Base-by-base conservation (phyloP, 1,140 invertebrate species). In the Drosophila pseudoananassae region DNA sequence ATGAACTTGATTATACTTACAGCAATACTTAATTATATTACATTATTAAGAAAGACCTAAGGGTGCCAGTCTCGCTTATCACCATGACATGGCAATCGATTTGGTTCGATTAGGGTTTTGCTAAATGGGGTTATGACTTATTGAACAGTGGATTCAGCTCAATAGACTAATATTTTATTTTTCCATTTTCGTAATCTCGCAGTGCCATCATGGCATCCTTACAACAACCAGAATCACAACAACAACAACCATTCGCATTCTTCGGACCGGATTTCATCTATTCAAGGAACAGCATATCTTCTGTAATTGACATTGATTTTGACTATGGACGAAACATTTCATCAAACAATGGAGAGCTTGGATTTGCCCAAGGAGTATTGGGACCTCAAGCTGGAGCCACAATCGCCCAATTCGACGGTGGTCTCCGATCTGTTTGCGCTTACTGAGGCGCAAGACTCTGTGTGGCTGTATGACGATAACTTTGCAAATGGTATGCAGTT, bases 151-250 rank as follows among this genome's bases (percentile, higher is more conserved):
- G 74, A 57, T 6, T 27, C 25, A 27, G 51, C 17, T 31, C 6
- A 12, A n/a, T 49, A 4, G 38, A 53, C 63, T 71, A 27, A 52
- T 47, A 1, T 8, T 50, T 29, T 49, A 47, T 74, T 8, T 8
- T 12, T 53, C 4, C 29, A 57, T 58, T 55, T 59, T 31, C 5
- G 14, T 40, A 58, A 59, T 45, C 14, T 38, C 38, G 29, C 57
- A 91, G 90, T 60, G 90, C 90, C 90, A 87, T 49, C 87, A 91
- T 91, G 90, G 90, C 90, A 76, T 78, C 81, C 72, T 60, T 58
- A 90, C 78, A 80, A 78, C 71, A 80, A 84, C 73, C 58, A 76
- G 55, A 49, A 70, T 31, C 65, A 65, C 63, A 73, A 46, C 47
- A 71, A 78, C 57, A 68, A 85, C 58, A 78, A 68, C 71, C 75